Evolutionary conservation across 2,888 invertebrate species (phyloP).

Genomic region (Steinernema carpocapsae): DNA sequence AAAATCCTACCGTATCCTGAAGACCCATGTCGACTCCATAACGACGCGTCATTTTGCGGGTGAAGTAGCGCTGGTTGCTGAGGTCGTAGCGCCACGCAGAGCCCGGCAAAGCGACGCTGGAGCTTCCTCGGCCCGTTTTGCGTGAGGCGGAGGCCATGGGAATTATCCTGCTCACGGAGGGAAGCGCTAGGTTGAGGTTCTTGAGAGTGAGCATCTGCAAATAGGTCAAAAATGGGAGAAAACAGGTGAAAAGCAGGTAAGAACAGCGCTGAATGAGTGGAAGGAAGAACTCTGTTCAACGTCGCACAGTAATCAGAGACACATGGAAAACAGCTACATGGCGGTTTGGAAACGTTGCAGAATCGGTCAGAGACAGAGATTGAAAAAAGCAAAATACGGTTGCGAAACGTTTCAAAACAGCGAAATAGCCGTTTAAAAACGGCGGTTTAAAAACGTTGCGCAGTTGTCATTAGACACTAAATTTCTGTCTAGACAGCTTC

Average conservation of each 20-base stretch:
- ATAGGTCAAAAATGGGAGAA: too few relatives aligned
- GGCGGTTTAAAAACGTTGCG: too few relatives aligned
- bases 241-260: too few relatives aligned
- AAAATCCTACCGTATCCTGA: neutral
- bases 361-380: neutral
- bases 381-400: neutral
- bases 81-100: neutral
- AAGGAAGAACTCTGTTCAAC: too few relatives aligned
- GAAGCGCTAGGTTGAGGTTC: neutral
- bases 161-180: neutral
- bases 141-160: neutral
- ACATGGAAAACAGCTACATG: too few relatives aligned
- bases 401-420: neutral
- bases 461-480: too few relatives aligned
- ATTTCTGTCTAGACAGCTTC: too few relatives aligned
- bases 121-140: neutral
- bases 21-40: constrained; percentile 3
- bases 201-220: neutral
- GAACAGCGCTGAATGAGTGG: too few relatives aligned
- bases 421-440: neutral
- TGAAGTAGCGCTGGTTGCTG: constrained; percentile 9
- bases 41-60: neutral
- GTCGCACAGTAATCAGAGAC: too few relatives aligned
- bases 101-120: neutral
- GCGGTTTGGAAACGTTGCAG: too few relatives aligned